Evolutionary conservation across 2,797 vertebrate species (phyloP), one percentile per base, ranked within the genome.

Genomic region (Enteromius radiatus): DNA sequence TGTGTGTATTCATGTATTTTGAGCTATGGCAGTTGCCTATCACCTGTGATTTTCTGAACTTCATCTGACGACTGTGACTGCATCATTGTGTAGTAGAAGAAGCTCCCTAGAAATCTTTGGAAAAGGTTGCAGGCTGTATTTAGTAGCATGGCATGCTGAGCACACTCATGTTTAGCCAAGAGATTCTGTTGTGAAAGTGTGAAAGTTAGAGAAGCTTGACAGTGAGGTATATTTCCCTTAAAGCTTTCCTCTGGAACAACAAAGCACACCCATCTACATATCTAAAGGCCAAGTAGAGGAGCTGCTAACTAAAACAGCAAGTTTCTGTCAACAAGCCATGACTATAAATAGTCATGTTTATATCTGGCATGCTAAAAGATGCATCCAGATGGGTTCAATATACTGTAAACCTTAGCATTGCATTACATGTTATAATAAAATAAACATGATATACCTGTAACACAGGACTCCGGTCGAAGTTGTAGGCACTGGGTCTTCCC

Each of bases 401-500:
- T n/a, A n/a, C n/a, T n/a, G n/a, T 38, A 67, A 49, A 78, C 10
- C 2, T 26, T 28, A 5, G 4, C 26, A 64, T 3, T 31, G 28
- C 7, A 65, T 65, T 47, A 67, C 9, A 26, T 38, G 11, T 28
- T 49, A 47, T 68, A 23, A 33, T 28, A 33, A 38, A 12, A 74
- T n/a, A 78, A 49, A 10, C 61, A 28, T 36, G 49, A 11, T 26
- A 33, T 47, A 99, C 97, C 97, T 98, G 96, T 73, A 99, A 85
- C 1, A 92, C 85, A 0, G 92, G 75, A 79, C 97, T 98, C 65
- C 95, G 94, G 7, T 99, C 97, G 0, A 98, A 99, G 86, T 94
- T 97, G 95, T 99, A 98, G 14, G 97, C 97, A 0, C 97, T 96
- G 82, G 97, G 97, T 19, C 97, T 93, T 78, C 97, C 97, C 91